Conservation (phyloP, 1,140 invertebrate species). For the Bombus picipes region DNA sequence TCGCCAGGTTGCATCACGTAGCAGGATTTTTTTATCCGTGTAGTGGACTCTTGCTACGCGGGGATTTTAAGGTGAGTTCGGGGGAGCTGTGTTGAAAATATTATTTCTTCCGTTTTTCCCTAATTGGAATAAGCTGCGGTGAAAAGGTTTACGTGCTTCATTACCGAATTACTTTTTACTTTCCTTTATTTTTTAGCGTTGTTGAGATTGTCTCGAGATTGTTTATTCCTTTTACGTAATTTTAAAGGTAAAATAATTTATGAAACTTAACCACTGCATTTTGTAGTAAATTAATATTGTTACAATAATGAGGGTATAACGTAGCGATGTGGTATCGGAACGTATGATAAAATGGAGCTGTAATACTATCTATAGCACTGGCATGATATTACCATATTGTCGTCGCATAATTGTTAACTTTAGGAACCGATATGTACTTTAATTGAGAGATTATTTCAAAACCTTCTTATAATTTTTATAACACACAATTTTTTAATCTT, state of each 20-base stretch:
- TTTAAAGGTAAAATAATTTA: too few relatives aligned
- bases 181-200: not conserved
- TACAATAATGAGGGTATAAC: not conserved
- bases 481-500: not conserved
- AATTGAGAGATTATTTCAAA: not conserved
- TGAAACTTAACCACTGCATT: not conserved
- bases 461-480: not conserved
- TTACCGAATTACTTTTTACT: too few relatives aligned
- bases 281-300: not conserved
- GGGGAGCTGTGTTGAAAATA: not conserved
- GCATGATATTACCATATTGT: slow-evolving; percentile 7
- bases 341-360: not conserved
- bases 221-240: too few relatives aligned
- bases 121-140: not conserved
- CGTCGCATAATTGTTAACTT: not conserved
- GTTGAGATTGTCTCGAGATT: too few relatives aligned
- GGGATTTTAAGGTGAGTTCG: not conserved
- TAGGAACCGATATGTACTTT: not conserved
- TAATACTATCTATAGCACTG: not conserved
- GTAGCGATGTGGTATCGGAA: not conserved
- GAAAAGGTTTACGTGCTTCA: too few relatives aligned
- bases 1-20: not conserved
- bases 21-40: not conserved
- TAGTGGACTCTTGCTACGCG: not conserved
- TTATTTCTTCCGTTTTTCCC: not conserved